Evolutionary conservation across 2,888 invertebrate species (phyloP).

Genomic region (Nasonia oneida): DNA sequence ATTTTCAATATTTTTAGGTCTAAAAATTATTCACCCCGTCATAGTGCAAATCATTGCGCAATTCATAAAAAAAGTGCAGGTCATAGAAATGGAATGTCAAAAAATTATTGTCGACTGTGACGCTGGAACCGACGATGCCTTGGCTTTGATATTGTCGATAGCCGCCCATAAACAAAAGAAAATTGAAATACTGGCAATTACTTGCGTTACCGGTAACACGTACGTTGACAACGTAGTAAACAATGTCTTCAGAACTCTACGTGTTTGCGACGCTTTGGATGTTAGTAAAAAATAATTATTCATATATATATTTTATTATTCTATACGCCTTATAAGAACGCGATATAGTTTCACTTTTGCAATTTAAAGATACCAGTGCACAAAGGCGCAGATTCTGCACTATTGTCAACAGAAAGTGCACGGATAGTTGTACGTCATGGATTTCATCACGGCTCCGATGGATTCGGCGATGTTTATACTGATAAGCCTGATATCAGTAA

Average conservation of each 20-base stretch:
- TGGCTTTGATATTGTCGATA: conserved; percentile 82
- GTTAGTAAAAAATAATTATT: conserved; percentile 77
- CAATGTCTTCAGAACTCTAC: conserved; percentile 86
- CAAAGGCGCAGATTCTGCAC: conserved; percentile 81
- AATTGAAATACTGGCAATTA: conserved; percentile 85
- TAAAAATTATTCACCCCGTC: no score
- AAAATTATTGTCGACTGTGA: conserved; percentile 83
- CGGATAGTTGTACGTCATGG: conserved; percentile 73
- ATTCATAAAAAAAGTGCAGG: no score
- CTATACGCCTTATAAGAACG: background rate
- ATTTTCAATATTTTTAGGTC: no score
- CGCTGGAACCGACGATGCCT: conserved; percentile 84
- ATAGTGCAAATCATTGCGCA: no score
- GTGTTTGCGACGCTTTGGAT: conserved; percentile 82
- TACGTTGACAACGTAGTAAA: conserved; percentile 84
- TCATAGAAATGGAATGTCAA: conserved; percentile 62
- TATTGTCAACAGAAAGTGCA: conserved; percentile 76
- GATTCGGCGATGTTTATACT: conserved; percentile 84
- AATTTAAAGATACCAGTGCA: conserved; percentile 85
- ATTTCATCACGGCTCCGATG: conserved; percentile 85
- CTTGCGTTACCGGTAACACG: conserved; percentile 89
- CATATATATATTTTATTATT: background rate
- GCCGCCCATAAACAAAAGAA: conserved; percentile 79
- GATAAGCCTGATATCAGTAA: conserved; percentile 79
- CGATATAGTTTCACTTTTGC: conserved; percentile 15